Conservation (phyloP, 1,140 invertebrate species). For the Atopsyche davidsoni region DNA sequence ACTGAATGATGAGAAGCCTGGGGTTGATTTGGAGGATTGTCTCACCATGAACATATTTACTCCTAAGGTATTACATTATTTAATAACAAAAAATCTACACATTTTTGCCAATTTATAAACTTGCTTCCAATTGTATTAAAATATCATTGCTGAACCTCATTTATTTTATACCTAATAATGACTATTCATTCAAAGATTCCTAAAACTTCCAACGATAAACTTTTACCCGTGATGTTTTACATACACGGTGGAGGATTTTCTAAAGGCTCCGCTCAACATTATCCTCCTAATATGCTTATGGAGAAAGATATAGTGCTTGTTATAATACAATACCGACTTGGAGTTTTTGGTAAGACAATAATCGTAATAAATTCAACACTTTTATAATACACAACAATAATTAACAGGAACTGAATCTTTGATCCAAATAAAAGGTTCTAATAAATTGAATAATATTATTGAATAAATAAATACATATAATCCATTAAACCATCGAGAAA, state of each 20-base stretch:
- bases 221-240: constrained; percentile 22
- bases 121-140: too few species aligned
- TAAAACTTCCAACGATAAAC: constrained; percentile 1
- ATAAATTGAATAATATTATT: too few species aligned
- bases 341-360: constrained; percentile 17
- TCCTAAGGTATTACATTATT: constrained; percentile 30
- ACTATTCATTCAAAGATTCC: constrained; percentile 9
- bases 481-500: too few species aligned
- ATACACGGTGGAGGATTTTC: constrained; percentile 23
- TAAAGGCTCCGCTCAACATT: constrained; percentile 5
- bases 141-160: too few species aligned
- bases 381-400: too few species aligned
- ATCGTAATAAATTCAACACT: too few species aligned
- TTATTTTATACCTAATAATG: too few species aligned
- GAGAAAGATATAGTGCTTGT: constrained; percentile 21
- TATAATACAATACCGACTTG: constrained; percentile 19
- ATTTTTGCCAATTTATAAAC: too few species aligned
- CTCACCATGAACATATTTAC: constrained; percentile 35
- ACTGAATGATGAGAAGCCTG: neutral
- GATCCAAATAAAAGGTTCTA: too few species aligned
- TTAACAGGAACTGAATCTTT: too few species aligned
- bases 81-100: too few species aligned
- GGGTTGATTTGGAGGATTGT: constrained; percentile 32
- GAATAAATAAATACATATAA: too few species aligned
- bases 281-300: constrained; percentile 16